Evolutionary conservation across 1,140 invertebrate genomes (phyloP).

Genomic region (Spodoptera litura): DNA sequence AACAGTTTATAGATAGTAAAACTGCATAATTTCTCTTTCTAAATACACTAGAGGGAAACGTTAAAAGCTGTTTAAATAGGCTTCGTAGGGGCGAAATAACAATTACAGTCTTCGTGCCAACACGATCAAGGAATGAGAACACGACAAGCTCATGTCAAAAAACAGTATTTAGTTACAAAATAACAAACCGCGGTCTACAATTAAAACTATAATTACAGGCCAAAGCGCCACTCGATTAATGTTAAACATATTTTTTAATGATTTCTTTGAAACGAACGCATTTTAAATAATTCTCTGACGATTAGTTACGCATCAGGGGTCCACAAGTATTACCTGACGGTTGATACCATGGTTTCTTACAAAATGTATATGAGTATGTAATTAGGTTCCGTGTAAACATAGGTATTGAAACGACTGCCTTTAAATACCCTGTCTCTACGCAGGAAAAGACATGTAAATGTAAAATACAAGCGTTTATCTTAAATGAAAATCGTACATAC

Average conservation of each 20-base stretch:
- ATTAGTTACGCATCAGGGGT: slow-evolving; percentile 11
- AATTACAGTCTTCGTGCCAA: no score
- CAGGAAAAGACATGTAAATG: neutral
- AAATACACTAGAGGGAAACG: no score
- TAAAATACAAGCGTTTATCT: neutral
- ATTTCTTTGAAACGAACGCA: neutral
- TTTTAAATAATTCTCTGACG: neutral
- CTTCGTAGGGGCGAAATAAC: no score
- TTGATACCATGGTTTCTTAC: neutral
- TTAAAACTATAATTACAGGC: no score
- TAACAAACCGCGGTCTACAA: no score
- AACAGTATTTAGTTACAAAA: no score
- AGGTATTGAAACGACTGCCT: neutral
- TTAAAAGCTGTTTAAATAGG: no score
- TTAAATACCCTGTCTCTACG: neutral
- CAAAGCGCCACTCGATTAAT: neutral
- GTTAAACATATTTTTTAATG: neutral
- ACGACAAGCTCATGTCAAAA: no score
- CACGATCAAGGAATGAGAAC: no score
- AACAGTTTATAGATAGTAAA: no score
- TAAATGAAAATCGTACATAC: no score
- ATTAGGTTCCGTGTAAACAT: slow-evolving; percentile 16
- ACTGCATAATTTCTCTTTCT: no score
- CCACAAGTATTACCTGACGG: slow-evolving; percentile 7
- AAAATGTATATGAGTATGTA: slow-evolving; percentile 10